These are phyloP conservation scores for Toxotes jaculatrix DNA, from an alignment of 2,113 vertebrate genomes.

Conservation along the genomic window DNA sequence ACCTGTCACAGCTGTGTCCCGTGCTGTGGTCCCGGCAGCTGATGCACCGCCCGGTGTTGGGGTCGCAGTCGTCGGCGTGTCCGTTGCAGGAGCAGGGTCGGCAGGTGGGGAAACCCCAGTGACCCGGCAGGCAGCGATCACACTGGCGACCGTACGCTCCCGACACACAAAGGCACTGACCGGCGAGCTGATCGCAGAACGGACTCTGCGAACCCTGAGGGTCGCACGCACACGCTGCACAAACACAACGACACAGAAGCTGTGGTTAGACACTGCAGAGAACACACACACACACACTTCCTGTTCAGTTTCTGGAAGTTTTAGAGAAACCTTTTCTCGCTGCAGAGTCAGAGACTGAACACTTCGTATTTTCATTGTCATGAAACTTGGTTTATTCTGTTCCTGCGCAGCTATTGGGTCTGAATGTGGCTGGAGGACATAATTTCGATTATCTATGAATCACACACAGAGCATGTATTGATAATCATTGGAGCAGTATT, in stretches of 20 bases:
- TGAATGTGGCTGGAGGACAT: too few species aligned
- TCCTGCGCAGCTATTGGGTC: too few species aligned
- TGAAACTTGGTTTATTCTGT: too few species aligned
- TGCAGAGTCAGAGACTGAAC: too few species aligned
- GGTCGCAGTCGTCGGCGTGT: slow-evolving; percentile 89
- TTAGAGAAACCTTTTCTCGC: too few species aligned
- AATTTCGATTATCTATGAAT: too few species aligned
- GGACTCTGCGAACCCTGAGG: slow-evolving; percentile 87
- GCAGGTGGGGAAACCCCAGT: slow-evolving; percentile 96
- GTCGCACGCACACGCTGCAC: slow-evolving; percentile 90
- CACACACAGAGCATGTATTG: too few species aligned
- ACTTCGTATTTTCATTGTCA: too few species aligned
- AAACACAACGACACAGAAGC: not conserved
- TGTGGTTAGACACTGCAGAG: too few species aligned
- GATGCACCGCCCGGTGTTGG: slow-evolving; percentile 87
- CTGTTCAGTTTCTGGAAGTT: too few species aligned
- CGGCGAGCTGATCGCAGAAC: slow-evolving; percentile 89
- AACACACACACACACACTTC: too few species aligned
- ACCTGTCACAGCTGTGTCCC: slow-evolving; percentile 93
- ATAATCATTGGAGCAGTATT: not conserved
- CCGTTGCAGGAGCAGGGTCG: slow-evolving; percentile 93
- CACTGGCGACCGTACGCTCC: slow-evolving; percentile 90
- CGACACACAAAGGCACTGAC: slow-evolving; percentile 91
- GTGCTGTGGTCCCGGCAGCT: slow-evolving; percentile 89
- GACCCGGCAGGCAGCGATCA: slow-evolving; percentile 90